Conservation (phyloP, 2,888 invertebrate genomes). For the Tupiocoris notatus region DNA sequence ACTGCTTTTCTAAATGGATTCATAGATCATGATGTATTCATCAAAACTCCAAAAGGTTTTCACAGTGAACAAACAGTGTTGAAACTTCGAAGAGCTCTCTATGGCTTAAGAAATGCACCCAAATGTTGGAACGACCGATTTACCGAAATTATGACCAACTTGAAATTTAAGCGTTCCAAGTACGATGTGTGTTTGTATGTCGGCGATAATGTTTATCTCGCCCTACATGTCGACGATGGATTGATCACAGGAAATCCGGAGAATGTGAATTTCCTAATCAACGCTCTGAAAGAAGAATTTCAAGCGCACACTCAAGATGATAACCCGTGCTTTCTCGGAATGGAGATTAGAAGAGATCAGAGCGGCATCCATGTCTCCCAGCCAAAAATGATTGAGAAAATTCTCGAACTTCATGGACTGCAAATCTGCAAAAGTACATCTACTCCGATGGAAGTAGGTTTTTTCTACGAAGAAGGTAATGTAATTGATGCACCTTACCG, state of each 20-base stretch:
- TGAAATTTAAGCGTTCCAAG: slow-evolving; percentile 25
- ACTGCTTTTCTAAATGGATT: slow-evolving; percentile 17
- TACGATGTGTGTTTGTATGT: slow-evolving; percentile 27
- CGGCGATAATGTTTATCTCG: slow-evolving; percentile 6
- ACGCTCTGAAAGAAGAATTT: slow-evolving; percentile 32
- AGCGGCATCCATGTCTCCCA: slow-evolving; percentile 14
- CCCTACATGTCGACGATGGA: slow-evolving; percentile 34
- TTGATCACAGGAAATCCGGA: slow-evolving; percentile 23
- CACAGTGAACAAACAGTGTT: slow-evolving; percentile 1
- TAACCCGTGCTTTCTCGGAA: slow-evolving; percentile 30
- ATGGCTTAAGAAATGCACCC: slow-evolving; percentile 20
- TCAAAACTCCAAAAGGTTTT: slow-evolving; percentile 34
- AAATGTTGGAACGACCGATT: slow-evolving; percentile 39
- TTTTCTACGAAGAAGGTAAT: slow-evolving; percentile 14
- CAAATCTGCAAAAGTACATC: slow-evolving; percentile 5
- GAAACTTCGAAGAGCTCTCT: slow-evolving; percentile 6
- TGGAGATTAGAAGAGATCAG: slow-evolving; percentile 22
- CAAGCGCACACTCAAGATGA: slow-evolving; percentile 25
- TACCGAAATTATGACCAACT: slow-evolving; percentile 14
- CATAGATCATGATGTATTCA: too few relatives aligned
- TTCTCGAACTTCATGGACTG: slow-evolving; percentile 7
- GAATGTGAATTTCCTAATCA: slow-evolving; percentile 25
- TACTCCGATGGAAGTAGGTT: slow-evolving; percentile 42
- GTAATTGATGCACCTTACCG: slow-evolving; percentile 29
- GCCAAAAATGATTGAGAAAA: slow-evolving; percentile 29